phyloP scores from a whole-genome alignment of 2,888 invertebrate species.

The Drosophila ustulata region DNA sequence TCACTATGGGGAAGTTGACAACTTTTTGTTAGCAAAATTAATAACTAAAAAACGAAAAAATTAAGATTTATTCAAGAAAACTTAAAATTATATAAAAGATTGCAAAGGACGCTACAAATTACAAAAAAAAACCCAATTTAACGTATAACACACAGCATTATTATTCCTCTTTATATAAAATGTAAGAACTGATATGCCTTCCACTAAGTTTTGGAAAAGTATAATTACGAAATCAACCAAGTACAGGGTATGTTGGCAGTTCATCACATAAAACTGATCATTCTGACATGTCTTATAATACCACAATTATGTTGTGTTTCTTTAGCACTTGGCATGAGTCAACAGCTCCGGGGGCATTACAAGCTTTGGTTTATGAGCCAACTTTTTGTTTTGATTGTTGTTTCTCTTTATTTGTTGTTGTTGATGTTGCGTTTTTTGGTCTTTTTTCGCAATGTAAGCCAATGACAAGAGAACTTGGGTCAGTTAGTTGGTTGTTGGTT shows the following conservation, averaged over 20 bases:
- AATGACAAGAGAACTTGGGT: conserved; percentile 58
- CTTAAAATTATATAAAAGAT: too few species aligned
- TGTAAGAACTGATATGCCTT: too few species aligned
- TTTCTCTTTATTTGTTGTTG: conserved; percentile 8
- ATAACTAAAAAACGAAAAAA: too few species aligned
- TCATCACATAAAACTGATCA: background rate
- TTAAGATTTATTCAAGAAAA: too few species aligned
- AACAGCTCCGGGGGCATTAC: conserved; percentile 62
- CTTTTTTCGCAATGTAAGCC: conserved; percentile 55
- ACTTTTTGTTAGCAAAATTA: too few species aligned
- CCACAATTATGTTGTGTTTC: conserved; percentile 66
- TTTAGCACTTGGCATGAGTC: conserved; percentile 69
- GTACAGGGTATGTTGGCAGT: conserved; percentile 23
- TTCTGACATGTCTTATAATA: conserved; percentile 46
- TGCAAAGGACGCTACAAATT: too few species aligned
- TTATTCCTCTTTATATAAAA: too few species aligned
- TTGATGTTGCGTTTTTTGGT: conserved; percentile 23
- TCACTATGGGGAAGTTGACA: too few species aligned
- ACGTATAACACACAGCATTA: too few species aligned
- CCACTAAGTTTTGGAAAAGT: too few species aligned
- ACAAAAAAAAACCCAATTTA: too few species aligned
- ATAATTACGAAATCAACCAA: background rate
- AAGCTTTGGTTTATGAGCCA: conserved; percentile 59
- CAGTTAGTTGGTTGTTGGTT: conserved; percentile 44
- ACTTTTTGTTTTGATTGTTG: conserved; percentile 42